Evolutionary conservation across 1,140 invertebrate species (phyloP), one percentile per base, ranked within the genome.

Genomic region (Leguminivora glycinivorella): DNA sequence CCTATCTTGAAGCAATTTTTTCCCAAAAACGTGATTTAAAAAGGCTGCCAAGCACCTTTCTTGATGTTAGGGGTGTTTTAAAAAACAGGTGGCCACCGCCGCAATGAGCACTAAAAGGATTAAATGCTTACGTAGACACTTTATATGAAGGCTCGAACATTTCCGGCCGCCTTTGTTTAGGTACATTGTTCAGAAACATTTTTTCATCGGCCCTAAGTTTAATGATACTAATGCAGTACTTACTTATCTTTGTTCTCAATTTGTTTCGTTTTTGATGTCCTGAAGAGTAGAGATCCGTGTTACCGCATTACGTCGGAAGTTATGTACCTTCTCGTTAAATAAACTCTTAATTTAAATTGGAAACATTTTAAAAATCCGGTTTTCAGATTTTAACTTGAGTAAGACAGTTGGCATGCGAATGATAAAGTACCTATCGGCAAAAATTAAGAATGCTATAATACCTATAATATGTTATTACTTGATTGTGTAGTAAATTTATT

Each of bases 1-100:
- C 80, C 83, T 87, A 89, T 86, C 81, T 83, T 69, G 70, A 81
- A 73, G 75, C 79, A 76, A 70, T 84, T 86, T 85, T 87, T 80
- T 72, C 77, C 73, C 81, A 81, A 85, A 85, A 84, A 82, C 74
- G 75, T 81, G 80, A 86, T 88, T 87, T 82, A 80, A 85, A 84
- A 82, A 82, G 66, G 71, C 73, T 72, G 71, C 69, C 69, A 71
- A 58, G 34, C 58, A 78, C 69, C 56, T 74, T 72, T 72, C 68
- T 58, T 43, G 68, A 40, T 68, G 69, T 12, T 19, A 29, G 24
- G 29, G 58, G n/a, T 63, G 67, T 70, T 68, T 56, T 2, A 25
- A n/a, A 58, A n/a, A 68, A 70, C 73, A 79, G 77, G 73, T 78
- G 75, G 72, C 69, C 56, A 67, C 77, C 70, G 40, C 17, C 68